Evolutionary conservation across 2,888 invertebrate genomes (phyloP).

Genomic region (Nasonia oneida): DNA sequence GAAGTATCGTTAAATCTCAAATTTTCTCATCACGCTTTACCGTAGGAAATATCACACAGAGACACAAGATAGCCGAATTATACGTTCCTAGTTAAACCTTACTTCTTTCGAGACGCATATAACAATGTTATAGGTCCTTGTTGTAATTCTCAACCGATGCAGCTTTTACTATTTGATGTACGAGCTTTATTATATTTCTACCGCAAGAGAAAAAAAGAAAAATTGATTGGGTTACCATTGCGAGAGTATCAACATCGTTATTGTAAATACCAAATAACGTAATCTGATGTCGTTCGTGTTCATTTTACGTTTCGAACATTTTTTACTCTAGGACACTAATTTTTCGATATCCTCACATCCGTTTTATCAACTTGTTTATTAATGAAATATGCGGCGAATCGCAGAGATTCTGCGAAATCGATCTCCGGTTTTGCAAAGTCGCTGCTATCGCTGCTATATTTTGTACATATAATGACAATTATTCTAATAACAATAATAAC

Average conservation of each 20-base stretch:
- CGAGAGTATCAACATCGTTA: conserved; percentile 55
- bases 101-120: conserved; percentile 39
- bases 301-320: conserved; percentile 28
- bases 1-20: conserved; percentile 54
- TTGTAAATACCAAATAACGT: conserved; percentile 60
- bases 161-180: conserved; percentile 39
- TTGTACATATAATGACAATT: conserved; percentile 53
- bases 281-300: conserved; percentile 49
- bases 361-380: conserved; percentile 42
- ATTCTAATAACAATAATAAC: conserved; percentile 51
- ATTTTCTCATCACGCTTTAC: conserved; percentile 55
- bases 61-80: conserved; percentile 60
- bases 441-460: conserved; percentile 42
- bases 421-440: neutral
- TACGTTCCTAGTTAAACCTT: conserved; percentile 57
- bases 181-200: conserved; percentile 31
- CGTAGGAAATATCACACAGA: conserved; percentile 47
- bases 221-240: conserved; percentile 59
- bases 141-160: conserved; percentile 21
- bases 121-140: conserved; percentile 31
- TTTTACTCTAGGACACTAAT: conserved; percentile 47
- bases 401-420: conserved; percentile 15
- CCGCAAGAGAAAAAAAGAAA: conserved; percentile 22
- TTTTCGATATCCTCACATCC: conserved; percentile 48
- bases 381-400: conserved; percentile 45